A percentile compares a stretch with the other conserved stretches of the same genome.
These are phyloP conservation scores for Cotesia vestalis DNA, from an alignment of 1,140 invertebrate genomes.

Conservation along the genomic window DNA sequence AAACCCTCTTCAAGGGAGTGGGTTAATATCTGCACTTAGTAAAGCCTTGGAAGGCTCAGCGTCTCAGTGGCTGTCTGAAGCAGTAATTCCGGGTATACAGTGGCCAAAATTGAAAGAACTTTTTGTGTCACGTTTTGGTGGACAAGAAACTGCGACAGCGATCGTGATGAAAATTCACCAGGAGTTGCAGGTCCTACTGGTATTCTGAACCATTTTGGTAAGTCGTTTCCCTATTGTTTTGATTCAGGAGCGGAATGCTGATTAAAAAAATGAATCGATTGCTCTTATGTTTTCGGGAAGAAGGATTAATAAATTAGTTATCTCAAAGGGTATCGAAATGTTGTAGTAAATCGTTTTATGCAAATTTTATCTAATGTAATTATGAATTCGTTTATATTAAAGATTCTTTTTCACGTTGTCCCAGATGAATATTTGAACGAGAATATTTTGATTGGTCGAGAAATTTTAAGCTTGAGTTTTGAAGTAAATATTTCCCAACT, in stretches of 20 bases:
- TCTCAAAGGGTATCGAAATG: constrained; percentile 22
- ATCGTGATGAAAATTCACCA: neutral
- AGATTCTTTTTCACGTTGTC: no score
- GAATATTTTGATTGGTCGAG: no score
- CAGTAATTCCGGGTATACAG: neutral
- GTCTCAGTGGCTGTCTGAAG: neutral
- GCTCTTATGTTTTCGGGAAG: constrained; percentile 30
- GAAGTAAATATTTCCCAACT: neutral
- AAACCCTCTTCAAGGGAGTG: no score
- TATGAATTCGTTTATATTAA: neutral
- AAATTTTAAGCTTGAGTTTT: no score
- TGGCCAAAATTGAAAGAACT: constrained; percentile 12
- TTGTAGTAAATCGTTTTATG: neutral
- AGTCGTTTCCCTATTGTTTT: no score
- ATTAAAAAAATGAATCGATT: constrained; percentile 32
- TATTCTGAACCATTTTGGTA: constrained; percentile 16
- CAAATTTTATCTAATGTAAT: neutral
- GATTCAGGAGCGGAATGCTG: constrained; percentile 40
- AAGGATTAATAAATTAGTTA: constrained; percentile 13
- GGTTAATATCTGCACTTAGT: no score
- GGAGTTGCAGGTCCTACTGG: constrained; percentile 5
- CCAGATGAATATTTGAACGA: no score
- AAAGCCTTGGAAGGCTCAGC: no score
- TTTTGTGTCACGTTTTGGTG: constrained; percentile 11
- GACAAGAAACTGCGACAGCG: neutral